Conservation (phyloP, 2,797 vertebrate species). For the Borostomias antarcticus region DNA sequence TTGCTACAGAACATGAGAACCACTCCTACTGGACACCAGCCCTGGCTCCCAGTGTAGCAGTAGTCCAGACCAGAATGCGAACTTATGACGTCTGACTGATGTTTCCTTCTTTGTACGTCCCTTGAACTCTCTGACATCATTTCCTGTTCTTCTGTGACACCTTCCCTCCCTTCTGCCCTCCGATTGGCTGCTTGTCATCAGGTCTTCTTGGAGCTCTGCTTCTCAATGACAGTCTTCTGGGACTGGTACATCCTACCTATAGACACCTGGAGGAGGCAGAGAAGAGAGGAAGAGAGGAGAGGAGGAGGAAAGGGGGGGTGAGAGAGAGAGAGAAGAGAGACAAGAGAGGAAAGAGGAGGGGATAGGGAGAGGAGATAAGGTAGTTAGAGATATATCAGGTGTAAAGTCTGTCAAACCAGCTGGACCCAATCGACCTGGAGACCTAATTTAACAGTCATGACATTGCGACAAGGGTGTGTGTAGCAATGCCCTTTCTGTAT, state of each 20-base stretch:
- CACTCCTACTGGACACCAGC: too few species aligned
- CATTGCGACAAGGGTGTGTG: too few species aligned
- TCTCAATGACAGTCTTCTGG: slow-evolving; percentile 76
- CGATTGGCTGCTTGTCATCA: slow-evolving; percentile 23
- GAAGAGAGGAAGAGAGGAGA: neutral
- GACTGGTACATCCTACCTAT: slow-evolving; percentile 75
- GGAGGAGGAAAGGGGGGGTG: too few species aligned
- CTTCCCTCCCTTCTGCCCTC: neutral
- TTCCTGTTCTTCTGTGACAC: neutral
- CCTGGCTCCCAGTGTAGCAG: too few species aligned
- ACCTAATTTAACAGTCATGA: too few species aligned
- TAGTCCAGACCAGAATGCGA: neutral
- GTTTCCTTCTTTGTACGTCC: neutral
- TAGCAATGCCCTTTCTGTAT: too few species aligned
- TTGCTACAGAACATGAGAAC: too few species aligned
- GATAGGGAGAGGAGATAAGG: too few species aligned
- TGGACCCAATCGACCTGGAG: too few species aligned
- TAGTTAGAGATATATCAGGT: too few species aligned
- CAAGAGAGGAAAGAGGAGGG: too few species aligned
- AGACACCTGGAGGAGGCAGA: slow-evolving; percentile 64
- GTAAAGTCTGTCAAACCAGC: too few species aligned
- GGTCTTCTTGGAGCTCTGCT: slow-evolving; percentile 53
- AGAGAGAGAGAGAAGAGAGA: neutral
- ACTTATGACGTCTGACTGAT: neutral
- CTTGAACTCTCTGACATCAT: neutral